phyloP scores from a whole-genome alignment of 1,140 invertebrate genomes.

The Drosophila oshimai region DNA sequence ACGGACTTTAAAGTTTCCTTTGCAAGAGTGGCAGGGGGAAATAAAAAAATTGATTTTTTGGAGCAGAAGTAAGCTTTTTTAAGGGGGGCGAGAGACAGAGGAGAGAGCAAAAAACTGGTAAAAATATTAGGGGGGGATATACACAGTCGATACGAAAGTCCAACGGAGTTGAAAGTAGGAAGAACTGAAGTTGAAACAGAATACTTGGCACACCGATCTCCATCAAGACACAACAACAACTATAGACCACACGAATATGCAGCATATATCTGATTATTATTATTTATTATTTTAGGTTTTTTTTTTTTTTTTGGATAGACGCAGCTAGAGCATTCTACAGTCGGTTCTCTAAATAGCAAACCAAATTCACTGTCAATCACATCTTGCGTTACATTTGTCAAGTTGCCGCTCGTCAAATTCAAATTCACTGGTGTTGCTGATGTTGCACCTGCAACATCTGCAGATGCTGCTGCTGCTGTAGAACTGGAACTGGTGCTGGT shows the following conservation, averaged over 20 bases:
- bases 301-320: background rate
- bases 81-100: constrained; percentile 8
- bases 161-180: constrained; percentile 14
- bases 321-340: constrained; percentile 37
- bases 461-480: constrained; percentile 36
- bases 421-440: constrained; percentile 40
- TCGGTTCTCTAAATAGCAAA: constrained; percentile 70
- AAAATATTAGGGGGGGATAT: background rate
- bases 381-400: constrained; percentile 71
- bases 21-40: constrained; percentile 14
- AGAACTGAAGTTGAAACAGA: constrained; percentile 40
- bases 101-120: constrained; percentile 2
- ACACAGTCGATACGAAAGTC: constrained; percentile 22
- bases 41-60: constrained; percentile 13
- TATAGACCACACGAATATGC: constrained; percentile 36
- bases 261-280: constrained; percentile 7
- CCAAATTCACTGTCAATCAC: constrained; percentile 54
- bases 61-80: constrained; percentile 29
- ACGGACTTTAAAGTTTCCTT: constrained; percentile 10
- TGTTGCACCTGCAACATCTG: too few relatives aligned
- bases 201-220: constrained; percentile 33
- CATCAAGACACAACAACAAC: constrained; percentile 65
- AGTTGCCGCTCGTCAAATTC: constrained; percentile 64
- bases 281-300: background rate
- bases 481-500: constrained; percentile 16